A percentile compares a stretch with the other conserved stretches of the same genome.
Conservation (phyloP, 2,797 vertebrate genomes). For the Danio aesculapii region DNA sequence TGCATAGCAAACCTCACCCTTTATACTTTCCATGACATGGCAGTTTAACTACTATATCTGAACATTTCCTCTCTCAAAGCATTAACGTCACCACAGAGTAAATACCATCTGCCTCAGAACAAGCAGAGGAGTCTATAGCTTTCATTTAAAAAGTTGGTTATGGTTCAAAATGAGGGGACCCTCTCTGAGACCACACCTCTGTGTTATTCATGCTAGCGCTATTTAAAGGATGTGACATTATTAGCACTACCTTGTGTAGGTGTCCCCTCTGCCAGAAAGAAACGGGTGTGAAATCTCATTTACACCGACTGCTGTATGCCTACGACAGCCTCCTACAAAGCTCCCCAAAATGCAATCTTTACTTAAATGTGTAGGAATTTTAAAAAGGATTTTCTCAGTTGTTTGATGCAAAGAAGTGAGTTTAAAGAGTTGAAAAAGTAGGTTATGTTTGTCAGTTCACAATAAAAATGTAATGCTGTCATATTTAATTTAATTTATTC, state of each 20-base stretch:
- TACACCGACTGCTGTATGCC: neutral
- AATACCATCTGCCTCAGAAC: neutral
- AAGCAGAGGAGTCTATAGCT: too few relatives aligned
- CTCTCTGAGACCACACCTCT: conserved; percentile 27
- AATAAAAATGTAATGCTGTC: neutral
- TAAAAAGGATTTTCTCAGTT: neutral
- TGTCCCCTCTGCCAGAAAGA: conserved; percentile 8
- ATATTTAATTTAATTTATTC: neutral
- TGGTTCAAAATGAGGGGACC: neutral
- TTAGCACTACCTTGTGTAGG: conserved; percentile 29
- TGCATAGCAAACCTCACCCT: neutral
- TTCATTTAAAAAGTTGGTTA: conserved; percentile 2
- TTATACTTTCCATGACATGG: neutral
- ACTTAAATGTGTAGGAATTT: neutral
- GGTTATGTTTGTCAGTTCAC: neutral
- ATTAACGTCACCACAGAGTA: neutral
- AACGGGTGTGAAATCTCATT: conserved; percentile 43
- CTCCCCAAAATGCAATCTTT: neutral
- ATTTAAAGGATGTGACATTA: conserved; percentile 52
- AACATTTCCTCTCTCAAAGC: neutral
- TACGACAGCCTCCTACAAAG: neutral
- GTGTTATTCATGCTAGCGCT: conserved; percentile 42
- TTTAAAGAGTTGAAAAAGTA: neutral
- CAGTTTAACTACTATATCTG: neutral
- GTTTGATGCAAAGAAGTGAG: neutral